These are phyloP conservation scores for Urocitellus parryii DNA, from an alignment of 2,113 vertebrate genomes.

Conservation along the genomic window DNA sequence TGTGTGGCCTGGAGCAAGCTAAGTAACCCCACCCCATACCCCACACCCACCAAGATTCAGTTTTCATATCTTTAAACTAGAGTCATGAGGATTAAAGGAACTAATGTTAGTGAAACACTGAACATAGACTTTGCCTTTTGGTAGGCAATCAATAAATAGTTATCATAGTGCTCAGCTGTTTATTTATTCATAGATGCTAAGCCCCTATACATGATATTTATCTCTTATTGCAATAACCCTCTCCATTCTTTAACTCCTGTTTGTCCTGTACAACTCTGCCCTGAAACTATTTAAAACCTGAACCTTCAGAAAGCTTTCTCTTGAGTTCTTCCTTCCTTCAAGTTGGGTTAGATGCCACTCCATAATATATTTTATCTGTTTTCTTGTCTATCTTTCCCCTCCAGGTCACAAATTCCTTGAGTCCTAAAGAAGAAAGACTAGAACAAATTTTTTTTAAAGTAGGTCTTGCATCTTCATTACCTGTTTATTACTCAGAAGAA, in stretches of 20 bases:
- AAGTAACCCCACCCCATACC: background rate
- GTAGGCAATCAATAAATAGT: background rate
- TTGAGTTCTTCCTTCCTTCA: background rate
- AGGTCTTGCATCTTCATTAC: background rate
- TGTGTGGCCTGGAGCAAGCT: background rate
- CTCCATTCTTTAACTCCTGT: background rate
- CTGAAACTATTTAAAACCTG: background rate
- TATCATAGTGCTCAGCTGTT: background rate
- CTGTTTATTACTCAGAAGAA: background rate
- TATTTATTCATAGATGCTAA: background rate
- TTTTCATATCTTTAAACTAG: slow-evolving; percentile 22
- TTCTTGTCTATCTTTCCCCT: background rate
- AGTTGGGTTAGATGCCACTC: background rate
- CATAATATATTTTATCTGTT: background rate
- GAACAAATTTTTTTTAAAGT: background rate
- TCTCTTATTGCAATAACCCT: background rate
- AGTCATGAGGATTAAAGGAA: background rate
- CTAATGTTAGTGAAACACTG: background rate
- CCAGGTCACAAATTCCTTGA: background rate
- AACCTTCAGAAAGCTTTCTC: background rate
- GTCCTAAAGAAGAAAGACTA: background rate
- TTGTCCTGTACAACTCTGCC: background rate
- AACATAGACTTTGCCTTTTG: background rate
- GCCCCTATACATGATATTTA: background rate
- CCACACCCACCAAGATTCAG: background rate